phyloP scores from a whole-genome alignment of 2,888 invertebrate genomes.

The Thysanoteuthis rhombus region DNA sequence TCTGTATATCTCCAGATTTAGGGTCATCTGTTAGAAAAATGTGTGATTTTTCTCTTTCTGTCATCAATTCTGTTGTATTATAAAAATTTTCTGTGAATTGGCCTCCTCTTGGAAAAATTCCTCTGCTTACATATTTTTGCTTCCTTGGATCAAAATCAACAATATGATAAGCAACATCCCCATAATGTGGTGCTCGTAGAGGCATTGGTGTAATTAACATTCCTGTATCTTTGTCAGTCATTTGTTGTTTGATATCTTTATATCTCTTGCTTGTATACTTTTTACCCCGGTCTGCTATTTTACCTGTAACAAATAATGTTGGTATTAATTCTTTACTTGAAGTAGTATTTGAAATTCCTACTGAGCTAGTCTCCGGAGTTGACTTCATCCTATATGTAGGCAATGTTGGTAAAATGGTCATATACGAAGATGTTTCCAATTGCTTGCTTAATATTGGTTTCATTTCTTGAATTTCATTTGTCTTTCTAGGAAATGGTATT shows the following conservation, averaged over 20 bases:
- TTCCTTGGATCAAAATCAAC: not conserved
- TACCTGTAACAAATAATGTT: not conserved
- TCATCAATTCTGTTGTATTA: not conserved
- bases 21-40: not conserved
- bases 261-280: not conserved
- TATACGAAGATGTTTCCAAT: not conserved
- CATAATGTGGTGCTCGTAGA: not conserved
- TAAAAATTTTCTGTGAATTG: not conserved
- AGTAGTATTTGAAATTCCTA: not conserved
- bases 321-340: not conserved
- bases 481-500: not conserved
- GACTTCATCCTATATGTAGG: not conserved
- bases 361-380: not conserved
- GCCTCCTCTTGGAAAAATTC: not conserved
- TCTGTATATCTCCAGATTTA: not conserved
- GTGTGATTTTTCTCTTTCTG: not conserved
- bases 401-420: not conserved
- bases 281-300: not conserved
- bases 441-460: not conserved
- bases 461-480: not conserved
- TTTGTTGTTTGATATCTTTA: not conserved
- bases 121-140: not conserved
- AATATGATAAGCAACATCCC: not conserved
- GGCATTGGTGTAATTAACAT: constrained; percentile 22
- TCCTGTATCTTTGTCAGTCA: constrained; percentile 2